Percentiles rank a stretch among this genome's conserved stretches.
phyloP scores from a whole-genome alignment of 64 coral and sea anemone genomes.

The Actinia equina region DNA sequence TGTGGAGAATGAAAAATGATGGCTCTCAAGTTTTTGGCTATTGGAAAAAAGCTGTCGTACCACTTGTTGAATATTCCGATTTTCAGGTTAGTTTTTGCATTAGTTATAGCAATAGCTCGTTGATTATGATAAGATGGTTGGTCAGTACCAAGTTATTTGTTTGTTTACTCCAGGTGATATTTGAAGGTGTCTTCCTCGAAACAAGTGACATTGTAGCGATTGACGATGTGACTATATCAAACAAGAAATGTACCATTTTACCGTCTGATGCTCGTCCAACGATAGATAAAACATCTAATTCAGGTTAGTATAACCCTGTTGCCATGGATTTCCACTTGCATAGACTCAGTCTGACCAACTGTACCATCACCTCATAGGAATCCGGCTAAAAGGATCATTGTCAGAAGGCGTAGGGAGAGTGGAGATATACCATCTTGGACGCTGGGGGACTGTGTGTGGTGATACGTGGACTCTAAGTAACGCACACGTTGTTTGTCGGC shows the following conservation, averaged over 20 bases:
- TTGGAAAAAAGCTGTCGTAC: conserved; percentile 8
- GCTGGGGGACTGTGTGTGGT: conserved; percentile 29
- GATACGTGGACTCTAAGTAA: not conserved
- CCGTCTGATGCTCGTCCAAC: not conserved
- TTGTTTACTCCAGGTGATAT: not conserved
- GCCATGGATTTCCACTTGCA: not conserved
- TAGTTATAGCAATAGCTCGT: not conserved
- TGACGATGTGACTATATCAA: conserved; percentile 3
- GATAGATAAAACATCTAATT: not conserved
- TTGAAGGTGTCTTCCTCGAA: not conserved
- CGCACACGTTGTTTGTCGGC: conserved; percentile 42
- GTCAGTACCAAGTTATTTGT: not conserved
- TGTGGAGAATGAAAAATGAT: not conserved
- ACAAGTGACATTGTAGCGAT: not conserved
- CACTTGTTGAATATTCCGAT: not conserved
- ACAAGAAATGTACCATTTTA: not conserved
- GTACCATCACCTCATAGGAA: not conserved
- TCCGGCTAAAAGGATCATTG: not conserved
- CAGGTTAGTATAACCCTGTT: not conserved
- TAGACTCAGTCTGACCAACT: not conserved
- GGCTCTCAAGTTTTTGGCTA: not conserved
- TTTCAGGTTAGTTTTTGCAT: conserved; percentile 16
- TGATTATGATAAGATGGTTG: not conserved
- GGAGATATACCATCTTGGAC: conserved; percentile 29
- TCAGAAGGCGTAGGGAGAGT: conserved; percentile 13